Base-by-base conservation (phyloP, 2,113 vertebrate genomes). In the Aegotheles bennettii region DNA sequence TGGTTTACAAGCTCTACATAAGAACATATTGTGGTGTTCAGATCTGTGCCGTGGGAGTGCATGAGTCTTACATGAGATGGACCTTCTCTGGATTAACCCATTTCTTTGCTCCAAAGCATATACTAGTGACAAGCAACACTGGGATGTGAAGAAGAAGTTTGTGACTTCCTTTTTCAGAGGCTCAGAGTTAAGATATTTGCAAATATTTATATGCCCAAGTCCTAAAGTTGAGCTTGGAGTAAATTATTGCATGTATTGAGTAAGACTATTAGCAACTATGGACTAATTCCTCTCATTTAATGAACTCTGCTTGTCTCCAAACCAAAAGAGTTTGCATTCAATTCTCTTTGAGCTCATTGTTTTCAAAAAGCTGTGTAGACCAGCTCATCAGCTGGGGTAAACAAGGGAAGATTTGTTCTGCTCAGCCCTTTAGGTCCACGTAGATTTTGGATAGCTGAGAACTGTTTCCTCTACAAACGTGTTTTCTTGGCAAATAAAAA, bases 401-500 rank as follows among this genome's bases (percentile, higher is more conserved):
- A 16, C 31, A 59, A 31, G 26, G 31, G 25, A 56, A 71, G 9
- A 3, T 92, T 54, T 65, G 20, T 15, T 70, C 38, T 48, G 26
- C 51, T 54, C 40, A 43, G 12, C 31, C 14, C 18, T 80, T 42
- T 13, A 67, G 9, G 13, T 35, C 21, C 9, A 7, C 23, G 24
- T 31, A 38, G 33, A 11, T 21, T 76, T 83, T 71, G 61, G 35
- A 42, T 29, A 56, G 33, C 2, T 57, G 53, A 71, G 70, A 67
- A 45, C 1, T 31, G 43, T 54, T 54, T 24, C 13, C 35, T 53
- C 24, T 33, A 2, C 20, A 26, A 11, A 47, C 4, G 7, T 7
- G 13, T 53, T 47, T 82, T 65, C 7, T 67, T 43, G 31, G 9
- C 31, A 65, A n/a, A 61, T 6, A 11, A 61, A 48, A 0, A 0